Evolutionary conservation across 2,888 invertebrate species (phyloP), one percentile per base, ranked within the genome.

Genomic region (Hanleya hanleyi): DNA sequence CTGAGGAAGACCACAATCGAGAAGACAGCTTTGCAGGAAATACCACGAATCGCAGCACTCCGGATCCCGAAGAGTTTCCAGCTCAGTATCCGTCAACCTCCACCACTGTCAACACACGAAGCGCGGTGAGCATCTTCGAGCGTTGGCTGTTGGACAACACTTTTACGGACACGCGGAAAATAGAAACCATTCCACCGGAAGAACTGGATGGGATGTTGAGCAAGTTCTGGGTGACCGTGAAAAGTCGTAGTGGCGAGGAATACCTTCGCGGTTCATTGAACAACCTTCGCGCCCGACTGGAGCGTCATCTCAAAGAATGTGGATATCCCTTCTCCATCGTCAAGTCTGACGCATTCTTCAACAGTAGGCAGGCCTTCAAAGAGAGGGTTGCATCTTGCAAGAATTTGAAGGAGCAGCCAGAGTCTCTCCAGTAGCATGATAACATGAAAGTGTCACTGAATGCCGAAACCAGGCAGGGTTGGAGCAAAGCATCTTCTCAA

Each of bases 111-210:
- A 57, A 57, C 26, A 57, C 57, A 18, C 57, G 57, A 29, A 57
- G 57, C 32, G 57, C 57, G 15, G 57, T 57, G 32, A 22, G 22
- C 57, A 57, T 57, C 32, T 57, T 57, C 57, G 57, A 57, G 26
- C 57, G 57, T 26, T 57, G 57, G 57, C 15, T 29, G 2, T 15
- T 15, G 32, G 15, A 22, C 12, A 22, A 15, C 12, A 22, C 57
- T 3, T 57, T 15, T 9, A 22, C 18, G 4, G 57, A 57, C 22
- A 4, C 2, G 18, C 22, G 57, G 12, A 22, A 32, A 26, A 57
- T 57, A 1, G 57, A 57, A 32, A 26, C 18, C 12, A 57, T 57
- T 4, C 57, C 57, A 1, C 57, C 57, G 2, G 32, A 22, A 15
- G 57, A 57, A 9, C 26, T 57, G 57, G 57, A 57, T 32, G 29